Conservation (phyloP, 1,140 invertebrate species). For the Polypedilum pembai region DNA sequence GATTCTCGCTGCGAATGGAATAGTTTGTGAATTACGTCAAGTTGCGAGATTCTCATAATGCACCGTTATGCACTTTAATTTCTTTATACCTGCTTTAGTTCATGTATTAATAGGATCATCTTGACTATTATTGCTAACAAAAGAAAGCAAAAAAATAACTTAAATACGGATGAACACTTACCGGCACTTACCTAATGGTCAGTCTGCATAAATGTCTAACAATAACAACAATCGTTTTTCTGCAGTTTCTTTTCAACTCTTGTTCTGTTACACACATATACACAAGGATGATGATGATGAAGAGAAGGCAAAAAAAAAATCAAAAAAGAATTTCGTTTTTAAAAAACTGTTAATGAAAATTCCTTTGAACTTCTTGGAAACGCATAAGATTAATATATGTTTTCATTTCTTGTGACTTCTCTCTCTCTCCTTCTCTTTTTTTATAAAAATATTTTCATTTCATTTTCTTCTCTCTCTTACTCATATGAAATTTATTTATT, state of each 20-base stretch:
- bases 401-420: slow-evolving; percentile 9
- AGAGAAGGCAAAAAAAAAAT: neutral
- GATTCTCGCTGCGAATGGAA: neutral
- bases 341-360: slow-evolving; percentile 25
- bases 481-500: neutral
- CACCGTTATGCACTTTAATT: slow-evolving; percentile 1
- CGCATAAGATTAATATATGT: slow-evolving; percentile 27
- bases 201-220: slow-evolving; percentile 17
- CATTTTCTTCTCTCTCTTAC: neutral
- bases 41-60: neutral
- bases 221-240: neutral
- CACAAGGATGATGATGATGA: no score
- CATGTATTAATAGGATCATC: no score
- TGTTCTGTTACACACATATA: no score
- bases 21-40: neutral
- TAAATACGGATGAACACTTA: neutral
- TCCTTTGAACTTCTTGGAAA: slow-evolving; percentile 27
- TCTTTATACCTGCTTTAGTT: neutral
- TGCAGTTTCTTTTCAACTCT: neutral
- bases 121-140: no score
- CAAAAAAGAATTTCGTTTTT: slow-evolving; percentile 16
- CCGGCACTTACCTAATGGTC: neutral
- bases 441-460: no score
- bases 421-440: neutral
- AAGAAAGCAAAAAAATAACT: no score